Conservation (phyloP, 2,888 invertebrate genomes). For the Tyria jacobaeae region DNA sequence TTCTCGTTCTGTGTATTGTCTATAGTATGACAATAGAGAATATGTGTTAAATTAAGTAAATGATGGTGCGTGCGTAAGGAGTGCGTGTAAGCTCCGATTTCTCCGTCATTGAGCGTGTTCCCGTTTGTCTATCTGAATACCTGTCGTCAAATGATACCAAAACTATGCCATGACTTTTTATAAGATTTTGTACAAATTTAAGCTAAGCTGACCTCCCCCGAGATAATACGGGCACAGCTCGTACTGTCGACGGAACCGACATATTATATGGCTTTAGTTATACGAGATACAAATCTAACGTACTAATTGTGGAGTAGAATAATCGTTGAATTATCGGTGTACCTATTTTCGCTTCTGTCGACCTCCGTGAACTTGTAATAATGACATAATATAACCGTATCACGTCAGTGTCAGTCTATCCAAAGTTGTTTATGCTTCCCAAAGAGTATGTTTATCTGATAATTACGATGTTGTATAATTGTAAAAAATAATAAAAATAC, state of each 20-base stretch:
- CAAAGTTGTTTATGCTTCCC: conserved; percentile 83
- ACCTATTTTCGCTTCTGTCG: conserved; percentile 51
- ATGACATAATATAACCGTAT: conserved; percentile 37
- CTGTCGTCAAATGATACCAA: conserved; percentile 56
- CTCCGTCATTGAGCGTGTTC: conserved; percentile 35
- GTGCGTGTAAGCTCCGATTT: conserved; percentile 26
- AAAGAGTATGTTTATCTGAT: conserved; percentile 83
- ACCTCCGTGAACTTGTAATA: conserved; percentile 32
- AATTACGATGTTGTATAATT: conserved; percentile 82
- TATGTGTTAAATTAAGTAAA: neutral
- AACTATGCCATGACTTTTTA: conserved; percentile 76
- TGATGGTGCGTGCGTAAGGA: conserved; percentile 16
- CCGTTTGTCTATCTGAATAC: conserved; percentile 37
- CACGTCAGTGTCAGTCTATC: conserved; percentile 73
- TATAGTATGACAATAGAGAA: conserved; percentile 26
- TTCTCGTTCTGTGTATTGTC: conserved; percentile 33
- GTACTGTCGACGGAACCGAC: conserved; percentile 35
- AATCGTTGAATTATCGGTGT: conserved; percentile 44
- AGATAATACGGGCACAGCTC: conserved; percentile 23
- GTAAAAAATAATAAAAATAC: conserved; percentile 82
- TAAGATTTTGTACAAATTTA: conserved; percentile 72
- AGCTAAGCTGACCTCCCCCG: conserved; percentile 34
- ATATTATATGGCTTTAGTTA: conserved; percentile 19
- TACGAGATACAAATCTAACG: conserved; percentile 38
- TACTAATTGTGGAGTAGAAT: conserved; percentile 43